Evolutionary conservation across 2,888 invertebrate species (phyloP).

Genomic region (Holacanthella duospinosa): DNA sequence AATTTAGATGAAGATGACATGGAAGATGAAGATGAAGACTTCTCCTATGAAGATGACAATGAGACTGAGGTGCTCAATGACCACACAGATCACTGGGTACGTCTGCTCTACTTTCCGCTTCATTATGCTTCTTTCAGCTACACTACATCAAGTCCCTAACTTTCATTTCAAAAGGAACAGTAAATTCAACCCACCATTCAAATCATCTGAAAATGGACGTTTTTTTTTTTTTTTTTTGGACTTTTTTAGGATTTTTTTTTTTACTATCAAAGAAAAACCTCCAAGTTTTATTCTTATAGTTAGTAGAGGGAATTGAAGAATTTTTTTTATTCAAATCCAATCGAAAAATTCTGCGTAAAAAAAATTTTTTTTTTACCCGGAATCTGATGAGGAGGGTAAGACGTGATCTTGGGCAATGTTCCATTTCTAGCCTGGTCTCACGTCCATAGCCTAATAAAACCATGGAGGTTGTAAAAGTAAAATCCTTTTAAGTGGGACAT

Average conservation of each 20-base stretch:
- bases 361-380: no score
- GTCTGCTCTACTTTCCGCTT: constrained; percentile 1
- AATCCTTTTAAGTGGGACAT: not conserved
- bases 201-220: no score
- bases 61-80: constrained; percentile 27
- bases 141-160: not conserved
- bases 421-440: not conserved
- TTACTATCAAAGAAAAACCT: no score
- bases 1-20: constrained; percentile 8
- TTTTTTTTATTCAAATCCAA: no score
- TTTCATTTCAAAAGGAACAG: no score
- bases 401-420: not conserved
- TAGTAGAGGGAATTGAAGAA: no score
- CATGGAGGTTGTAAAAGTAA: not conserved
- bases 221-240: no score
- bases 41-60: constrained; percentile 25
- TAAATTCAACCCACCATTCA: no score
- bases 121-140: not conserved
- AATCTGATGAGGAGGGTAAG: no score
- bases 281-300: no score
- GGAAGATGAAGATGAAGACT: constrained; percentile 21
- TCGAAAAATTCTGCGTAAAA: no score
- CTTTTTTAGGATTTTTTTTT: no score
- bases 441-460: not conserved
- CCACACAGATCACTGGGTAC: constrained; percentile 28